Percentiles rank a stretch among this genome's conserved stretches.
These are phyloP conservation scores for Bugulina stolonifera DNA, from an alignment of 2,888 invertebrate species.

Conservation along the genomic window DNA sequence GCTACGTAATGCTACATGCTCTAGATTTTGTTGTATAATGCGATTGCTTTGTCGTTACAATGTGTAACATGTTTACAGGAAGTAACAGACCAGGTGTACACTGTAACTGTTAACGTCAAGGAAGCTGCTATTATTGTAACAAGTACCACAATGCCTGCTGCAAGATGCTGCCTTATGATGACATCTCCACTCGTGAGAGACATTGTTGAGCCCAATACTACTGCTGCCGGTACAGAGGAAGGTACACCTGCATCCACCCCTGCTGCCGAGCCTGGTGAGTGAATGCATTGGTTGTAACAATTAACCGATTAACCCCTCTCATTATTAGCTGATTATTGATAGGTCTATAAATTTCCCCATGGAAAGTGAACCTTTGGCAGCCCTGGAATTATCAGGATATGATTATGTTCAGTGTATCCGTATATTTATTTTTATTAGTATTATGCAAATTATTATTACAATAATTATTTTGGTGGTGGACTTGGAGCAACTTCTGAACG, in stretches of 20 bases:
- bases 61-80: not conserved
- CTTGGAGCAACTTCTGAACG: too few relatives aligned
- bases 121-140: conserved; percentile 78
- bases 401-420: too few relatives aligned
- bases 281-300: too few relatives aligned
- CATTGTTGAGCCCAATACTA: conserved; percentile 30
- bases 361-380: too few relatives aligned
- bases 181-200: conserved; percentile 91
- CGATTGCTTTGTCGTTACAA: not conserved
- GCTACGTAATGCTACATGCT: conserved; percentile 26
- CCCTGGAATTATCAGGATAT: too few relatives aligned
- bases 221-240: not conserved
- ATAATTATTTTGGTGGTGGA: too few relatives aligned
- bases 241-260: not conserved
- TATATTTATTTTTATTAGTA: too few relatives aligned
- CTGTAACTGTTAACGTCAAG: conserved; percentile 74
- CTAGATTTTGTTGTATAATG: not conserved
- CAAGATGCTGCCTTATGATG: conserved; percentile 73
- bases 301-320: too few relatives aligned
- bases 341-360: too few relatives aligned
- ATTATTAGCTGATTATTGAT: too few relatives aligned
- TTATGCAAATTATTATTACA: too few relatives aligned
- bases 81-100: conserved; percentile 72
- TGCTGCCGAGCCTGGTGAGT: too few relatives aligned
- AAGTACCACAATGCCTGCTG: conserved; percentile 61